phyloP scores from a whole-genome alignment of 2,797 vertebrate species.

The Columba guinea region DNA sequence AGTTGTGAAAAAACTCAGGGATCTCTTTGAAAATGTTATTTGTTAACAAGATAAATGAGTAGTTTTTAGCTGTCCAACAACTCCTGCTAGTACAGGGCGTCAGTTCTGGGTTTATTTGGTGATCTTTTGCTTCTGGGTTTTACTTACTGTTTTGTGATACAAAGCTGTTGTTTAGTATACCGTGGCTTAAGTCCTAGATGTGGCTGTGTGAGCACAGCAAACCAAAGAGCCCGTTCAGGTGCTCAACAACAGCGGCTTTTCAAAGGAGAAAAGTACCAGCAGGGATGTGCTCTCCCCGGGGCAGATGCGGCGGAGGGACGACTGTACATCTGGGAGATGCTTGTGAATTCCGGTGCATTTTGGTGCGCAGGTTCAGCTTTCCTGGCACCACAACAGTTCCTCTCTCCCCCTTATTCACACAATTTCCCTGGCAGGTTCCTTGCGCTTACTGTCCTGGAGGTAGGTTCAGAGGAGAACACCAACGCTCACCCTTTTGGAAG shows the following conservation, averaged over 20 bases:
- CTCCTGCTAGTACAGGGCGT: not conserved
- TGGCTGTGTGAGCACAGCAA: not conserved
- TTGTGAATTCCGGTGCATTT: not conserved
- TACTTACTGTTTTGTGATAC: not conserved
- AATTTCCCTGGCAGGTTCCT: not conserved
- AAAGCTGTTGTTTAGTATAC: not conserved
- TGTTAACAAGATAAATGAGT: constrained; percentile 20
- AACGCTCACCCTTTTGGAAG: not conserved
- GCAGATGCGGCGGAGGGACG: not conserved
- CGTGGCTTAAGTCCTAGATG: not conserved
- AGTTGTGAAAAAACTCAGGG: constrained; percentile 27
- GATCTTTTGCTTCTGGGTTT: not conserved
- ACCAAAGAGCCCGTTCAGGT: not conserved
- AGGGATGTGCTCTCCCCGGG: not conserved
- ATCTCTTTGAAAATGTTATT: constrained; percentile 22
- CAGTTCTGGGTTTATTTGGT: not conserved
- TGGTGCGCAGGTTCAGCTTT: not conserved
- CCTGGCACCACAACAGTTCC: not conserved
- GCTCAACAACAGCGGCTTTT: not conserved
- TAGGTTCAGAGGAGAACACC: not conserved
- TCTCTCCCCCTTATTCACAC: not conserved
- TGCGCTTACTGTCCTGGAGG: not conserved
- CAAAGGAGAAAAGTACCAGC: not conserved
- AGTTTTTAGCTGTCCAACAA: not conserved
- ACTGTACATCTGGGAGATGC: not conserved